These are phyloP conservation scores for Leuciscus waleckii DNA, from an alignment of 2,797 vertebrate genomes.

Conservation along the genomic window DNA sequence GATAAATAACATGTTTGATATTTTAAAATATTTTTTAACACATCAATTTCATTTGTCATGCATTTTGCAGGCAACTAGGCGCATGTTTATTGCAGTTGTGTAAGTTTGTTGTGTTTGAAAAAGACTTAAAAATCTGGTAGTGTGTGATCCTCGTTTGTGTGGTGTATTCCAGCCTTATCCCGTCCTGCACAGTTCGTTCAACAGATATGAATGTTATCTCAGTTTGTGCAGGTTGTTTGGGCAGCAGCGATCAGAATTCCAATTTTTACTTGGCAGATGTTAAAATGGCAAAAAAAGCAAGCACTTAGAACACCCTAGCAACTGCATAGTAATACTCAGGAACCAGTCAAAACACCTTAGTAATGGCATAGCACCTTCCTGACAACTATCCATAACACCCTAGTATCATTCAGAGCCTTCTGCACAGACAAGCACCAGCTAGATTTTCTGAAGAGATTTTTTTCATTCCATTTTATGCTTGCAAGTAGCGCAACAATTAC, in stretches of 20 bases:
- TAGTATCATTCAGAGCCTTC: not conserved
- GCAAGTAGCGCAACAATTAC: not conserved
- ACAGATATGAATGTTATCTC: not conserved
- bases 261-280: not conserved
- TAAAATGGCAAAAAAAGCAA: not conserved
- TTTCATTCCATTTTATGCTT: not conserved
- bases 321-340: not conserved
- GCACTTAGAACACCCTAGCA: not conserved
- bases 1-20: not conserved
- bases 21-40: not conserved
- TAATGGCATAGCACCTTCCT: not conserved
- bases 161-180: not conserved
- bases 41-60: not conserved
- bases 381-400: not conserved
- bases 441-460: not conserved
- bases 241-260: not conserved
- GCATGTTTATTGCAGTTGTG: not conserved
- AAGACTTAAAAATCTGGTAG: not conserved
- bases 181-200: not conserved
- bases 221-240: not conserved
- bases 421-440: not conserved
- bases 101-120: not conserved
- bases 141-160: too few relatives aligned
- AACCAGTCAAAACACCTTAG: not conserved
- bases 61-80: not conserved